Base-by-base conservation (phyloP, 2,888 invertebrate genomes). In the Drosophila nr. perissopoda region DNA sequence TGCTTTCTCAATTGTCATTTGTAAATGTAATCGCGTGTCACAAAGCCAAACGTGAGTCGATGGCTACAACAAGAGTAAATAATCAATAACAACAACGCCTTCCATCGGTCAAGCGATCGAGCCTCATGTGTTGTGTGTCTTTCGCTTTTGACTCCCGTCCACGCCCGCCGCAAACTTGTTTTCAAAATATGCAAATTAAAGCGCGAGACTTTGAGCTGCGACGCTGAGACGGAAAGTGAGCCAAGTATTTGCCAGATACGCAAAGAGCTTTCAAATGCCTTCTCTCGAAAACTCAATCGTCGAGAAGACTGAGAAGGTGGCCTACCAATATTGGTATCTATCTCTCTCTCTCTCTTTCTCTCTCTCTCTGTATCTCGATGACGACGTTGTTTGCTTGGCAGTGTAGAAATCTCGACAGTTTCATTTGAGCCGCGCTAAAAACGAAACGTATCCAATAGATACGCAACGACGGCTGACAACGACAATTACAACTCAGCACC, bases 401-500 rank as follows among this genome's bases (percentile, higher is more conserved):
- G 65, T 60, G 66, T 78, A 75, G 74, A 81, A 87, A 89, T 89
- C 87, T 79, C 79, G 73, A 89, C 92, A 92, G 92, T 92, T 92
- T 88, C 85, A 92, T 90, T 90, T 91, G 90, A 92, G 92, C 90
- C 92, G 92, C 91, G 92, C 89, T 91, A 89, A 88, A 91, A 91
- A 87, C 91, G 91, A 83, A 74, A 81, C 81, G 81, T 90, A 90
- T 89, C 91, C 83, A 76, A 69, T 83, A 88, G 90, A 92, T 91
- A 90, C 92, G 91, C 89, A 80, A 79, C 83, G 79, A 75, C 71
- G 67, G 51, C 76, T 63, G 53, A 72, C 70, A 72, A 78, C 74
- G 62, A 79, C 62, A 82, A 71, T 59, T 51, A 67, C 54, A 64
- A 57, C 49, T 54, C 61, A 64, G 52, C 61, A 65, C 51, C 10